phyloP scores from a whole-genome alignment of 2,113 vertebrate genomes.

The Oncorhynchus mykiss region DNA sequence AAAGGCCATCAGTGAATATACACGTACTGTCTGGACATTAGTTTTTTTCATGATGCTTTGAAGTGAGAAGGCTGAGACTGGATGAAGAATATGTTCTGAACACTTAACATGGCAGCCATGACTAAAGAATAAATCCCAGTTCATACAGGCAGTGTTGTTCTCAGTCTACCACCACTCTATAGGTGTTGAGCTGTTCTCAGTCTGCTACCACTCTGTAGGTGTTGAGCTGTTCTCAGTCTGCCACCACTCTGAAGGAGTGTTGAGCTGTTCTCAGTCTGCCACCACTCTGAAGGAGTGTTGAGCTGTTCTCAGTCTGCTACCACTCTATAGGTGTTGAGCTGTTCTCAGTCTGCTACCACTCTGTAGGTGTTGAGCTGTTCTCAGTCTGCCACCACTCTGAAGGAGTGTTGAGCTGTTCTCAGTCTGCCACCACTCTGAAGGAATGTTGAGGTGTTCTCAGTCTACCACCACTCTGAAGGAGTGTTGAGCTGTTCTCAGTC shows the following conservation, averaged over 20 bases:
- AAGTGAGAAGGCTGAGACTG: not conserved
- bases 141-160: conserved; percentile 22
- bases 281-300: not conserved
- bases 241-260: not conserved
- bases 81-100: conserved; percentile 18
- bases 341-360: too few relatives aligned
- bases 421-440: too few relatives aligned
- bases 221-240: conserved; percentile 15
- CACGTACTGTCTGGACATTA: not conserved
- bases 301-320: too few relatives aligned
- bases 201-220: not conserved
- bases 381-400: too few relatives aligned
- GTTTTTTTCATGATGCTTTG: conserved; percentile 1
- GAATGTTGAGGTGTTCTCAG: too few relatives aligned
- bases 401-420: too few relatives aligned
- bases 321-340: too few relatives aligned
- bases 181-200: conserved; percentile 15
- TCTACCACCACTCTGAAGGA: too few relatives aligned
- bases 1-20: not conserved
- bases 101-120: conserved; percentile 27
- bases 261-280: conserved; percentile 14
- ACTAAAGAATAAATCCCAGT: conserved; percentile 32
- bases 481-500: too few relatives aligned
- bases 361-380: too few relatives aligned
- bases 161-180: conserved; percentile 13